Evolutionary conservation across 1,140 invertebrate species (phyloP), one percentile per base, ranked within the genome.

Genomic region (Drosophila subobscura): DNA sequence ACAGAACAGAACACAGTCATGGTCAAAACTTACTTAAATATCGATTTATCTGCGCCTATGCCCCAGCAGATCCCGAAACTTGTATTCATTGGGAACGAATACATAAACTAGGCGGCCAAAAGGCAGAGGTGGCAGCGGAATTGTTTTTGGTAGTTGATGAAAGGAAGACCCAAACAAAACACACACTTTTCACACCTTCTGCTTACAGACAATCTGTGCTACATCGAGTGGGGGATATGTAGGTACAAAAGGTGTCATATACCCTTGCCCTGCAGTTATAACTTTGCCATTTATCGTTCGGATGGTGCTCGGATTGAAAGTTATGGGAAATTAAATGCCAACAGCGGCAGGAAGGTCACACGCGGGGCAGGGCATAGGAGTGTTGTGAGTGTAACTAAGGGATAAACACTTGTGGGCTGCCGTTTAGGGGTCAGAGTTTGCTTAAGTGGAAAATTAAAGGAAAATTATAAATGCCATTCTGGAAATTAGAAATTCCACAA

Each of bases 1-100:
- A 73, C 51, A 86, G 79, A 65, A 37, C 33, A 12, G 29, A 27
- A 20, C 16, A 70, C 51, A 86, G 68, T 86, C 81, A 86, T 58
- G 81, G 81, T 75, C 81, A 72, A 78, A 88, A 81, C 81, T 86
- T 61, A 79, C 72, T 60, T 60, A 74, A 79, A 85, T 86, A 85
- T 86, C 81, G 83, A 88, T 88, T 86, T 81, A 75, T 77, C 61
- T 67, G 68, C 10, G 16, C 42, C 65, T 29, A 29, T 12, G 37
- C 42, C 25, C 56, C 37, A 51, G 27, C 73, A 64, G 64, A 77
- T 77, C 80, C 42, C 33, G 3, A 27, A 64, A 67, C 72, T 65
- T 49, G 44, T 41, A 72, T 58, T 68, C 46, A n/a, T 7, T 10
- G 16, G 56, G 29, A 8, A 52, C 2, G 16, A 7, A 14, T 5